Conservation (phyloP, 2,888 invertebrate species). For the Eristalis intricaria region DNA sequence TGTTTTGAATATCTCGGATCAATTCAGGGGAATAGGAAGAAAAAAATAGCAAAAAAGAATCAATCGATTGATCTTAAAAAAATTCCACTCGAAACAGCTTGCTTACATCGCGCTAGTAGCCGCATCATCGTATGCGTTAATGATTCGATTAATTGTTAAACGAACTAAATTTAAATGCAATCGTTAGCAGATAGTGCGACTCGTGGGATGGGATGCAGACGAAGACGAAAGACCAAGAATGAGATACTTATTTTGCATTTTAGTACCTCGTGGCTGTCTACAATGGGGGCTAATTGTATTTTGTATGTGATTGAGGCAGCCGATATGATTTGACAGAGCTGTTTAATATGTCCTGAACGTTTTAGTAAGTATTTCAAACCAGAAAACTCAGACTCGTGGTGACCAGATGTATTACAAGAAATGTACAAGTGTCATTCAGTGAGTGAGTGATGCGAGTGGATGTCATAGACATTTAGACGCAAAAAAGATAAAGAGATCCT, state of each 20-base stretch:
- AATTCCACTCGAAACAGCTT: constrained; percentile 62
- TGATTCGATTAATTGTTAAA: constrained; percentile 36
- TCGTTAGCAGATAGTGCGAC: constrained; percentile 37
- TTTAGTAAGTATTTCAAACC: not conserved
- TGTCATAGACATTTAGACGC: too few relatives aligned
- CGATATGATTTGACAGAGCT: too few relatives aligned
- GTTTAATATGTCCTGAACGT: too few relatives aligned
- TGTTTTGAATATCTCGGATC: not conserved
- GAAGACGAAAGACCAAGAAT: not conserved
- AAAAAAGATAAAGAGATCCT: too few relatives aligned
- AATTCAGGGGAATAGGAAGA: not conserved
- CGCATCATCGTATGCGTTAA: constrained; percentile 36
- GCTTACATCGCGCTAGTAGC: constrained; percentile 40
- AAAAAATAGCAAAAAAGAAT: constrained; percentile 21
- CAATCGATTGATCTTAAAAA: constrained; percentile 48
- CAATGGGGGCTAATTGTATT: constrained; percentile 30
- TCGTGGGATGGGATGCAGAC: not conserved
- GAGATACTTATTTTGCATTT: not conserved
- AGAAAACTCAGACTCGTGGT: constrained; percentile 22
- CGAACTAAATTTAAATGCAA: constrained; percentile 32
- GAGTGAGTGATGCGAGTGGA: too few relatives aligned
- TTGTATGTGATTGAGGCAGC: not conserved
- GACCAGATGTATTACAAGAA: constrained; percentile 13
- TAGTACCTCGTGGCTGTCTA: not conserved
- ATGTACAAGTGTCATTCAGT: not conserved